Base-by-base conservation (phyloP, 2,888 invertebrate species). In the Nomada flava region DNA sequence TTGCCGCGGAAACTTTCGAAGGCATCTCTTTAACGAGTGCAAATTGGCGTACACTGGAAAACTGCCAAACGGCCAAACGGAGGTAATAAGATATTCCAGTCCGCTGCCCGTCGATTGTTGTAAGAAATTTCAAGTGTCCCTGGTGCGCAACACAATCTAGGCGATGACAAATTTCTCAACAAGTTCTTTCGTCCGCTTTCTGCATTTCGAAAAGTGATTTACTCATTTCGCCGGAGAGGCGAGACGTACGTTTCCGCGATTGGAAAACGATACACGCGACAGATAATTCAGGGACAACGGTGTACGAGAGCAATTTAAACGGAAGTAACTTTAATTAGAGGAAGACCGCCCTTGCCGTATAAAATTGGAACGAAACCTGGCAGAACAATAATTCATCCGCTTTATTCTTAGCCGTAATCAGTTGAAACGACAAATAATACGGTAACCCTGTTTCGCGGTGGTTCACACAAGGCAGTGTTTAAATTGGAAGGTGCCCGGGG, bases 401-500 rank as follows among this genome's bases (percentile, higher is more conserved):
- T 76, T 70, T 82, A 78, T 68, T 57, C 62, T 63, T 68, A 52
- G n/a, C n/a, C 64, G 68, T 65, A 60, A 67, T 57, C 50, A 60
- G 70, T 44, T 26, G 47, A 20, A 70, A 72, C 63, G 76, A 73
- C 82, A 74, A 82, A 82, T 84, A 83, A 80, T 85, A 76, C 60
- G 62, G 73, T 84, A 84, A 82, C 73, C 79, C 73, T 78, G 74
- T 81, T 84, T 72, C 80, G 70, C 26, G 73, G 77, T 60, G 59
- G 47, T 78, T 36, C 62, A 44, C 47, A 62, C 76, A 55, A 67
- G 55, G 50, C 15, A 36, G 85, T 79, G 85, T 79, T 86, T 85
- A 86, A 86, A 86, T 86, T 86, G 85, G 86, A 76, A 80, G 76
- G 63, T 73, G 83, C 83, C 86, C 59, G 59, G 57, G 80, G 86